Conservation (phyloP, 2,797 vertebrate genomes). For the Aplochiton taeniatus region DNA sequence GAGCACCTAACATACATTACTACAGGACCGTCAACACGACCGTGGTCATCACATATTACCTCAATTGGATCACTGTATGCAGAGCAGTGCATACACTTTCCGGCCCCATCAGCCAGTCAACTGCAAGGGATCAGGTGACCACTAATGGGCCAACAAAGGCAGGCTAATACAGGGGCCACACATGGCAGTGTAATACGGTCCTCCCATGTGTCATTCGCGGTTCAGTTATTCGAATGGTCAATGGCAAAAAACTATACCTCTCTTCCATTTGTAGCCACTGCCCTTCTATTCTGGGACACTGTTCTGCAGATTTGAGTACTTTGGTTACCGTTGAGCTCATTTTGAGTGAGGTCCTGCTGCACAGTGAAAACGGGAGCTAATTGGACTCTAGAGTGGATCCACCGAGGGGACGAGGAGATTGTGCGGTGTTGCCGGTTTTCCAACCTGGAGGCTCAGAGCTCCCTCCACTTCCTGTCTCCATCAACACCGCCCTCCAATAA, state of each 20-base stretch:
- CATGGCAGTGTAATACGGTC: not conserved
- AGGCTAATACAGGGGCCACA: conserved; percentile 9
- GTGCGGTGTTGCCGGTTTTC: too few species aligned
- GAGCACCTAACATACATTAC: conserved; percentile 37
- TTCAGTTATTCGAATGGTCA: too few species aligned
- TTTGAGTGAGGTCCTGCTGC: not conserved
- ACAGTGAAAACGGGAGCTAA: not conserved
- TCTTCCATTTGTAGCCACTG: not conserved
- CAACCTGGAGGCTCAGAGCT: too few species aligned
- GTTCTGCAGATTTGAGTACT: not conserved
- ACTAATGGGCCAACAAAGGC: conserved; percentile 33
- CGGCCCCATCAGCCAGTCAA: conserved; percentile 39
- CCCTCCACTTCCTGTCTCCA: too few species aligned
- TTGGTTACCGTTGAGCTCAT: not conserved
- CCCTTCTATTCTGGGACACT: not conserved
- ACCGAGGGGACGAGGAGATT: too few species aligned
- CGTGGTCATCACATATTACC: conserved; percentile 28
- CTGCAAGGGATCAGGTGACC: conserved; percentile 49
- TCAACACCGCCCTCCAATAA: too few species aligned
- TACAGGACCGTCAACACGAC: conserved; percentile 38
- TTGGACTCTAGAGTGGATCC: not conserved
- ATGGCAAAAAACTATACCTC: too few species aligned
- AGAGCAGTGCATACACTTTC: conserved; percentile 21
- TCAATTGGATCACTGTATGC: conserved; percentile 28
- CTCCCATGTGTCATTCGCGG: not conserved